Evolutionary conservation across 2,797 vertebrate genomes (phyloP), one percentile per base, ranked within the genome.

Genomic region (Lateolabrax maculatus): DNA sequence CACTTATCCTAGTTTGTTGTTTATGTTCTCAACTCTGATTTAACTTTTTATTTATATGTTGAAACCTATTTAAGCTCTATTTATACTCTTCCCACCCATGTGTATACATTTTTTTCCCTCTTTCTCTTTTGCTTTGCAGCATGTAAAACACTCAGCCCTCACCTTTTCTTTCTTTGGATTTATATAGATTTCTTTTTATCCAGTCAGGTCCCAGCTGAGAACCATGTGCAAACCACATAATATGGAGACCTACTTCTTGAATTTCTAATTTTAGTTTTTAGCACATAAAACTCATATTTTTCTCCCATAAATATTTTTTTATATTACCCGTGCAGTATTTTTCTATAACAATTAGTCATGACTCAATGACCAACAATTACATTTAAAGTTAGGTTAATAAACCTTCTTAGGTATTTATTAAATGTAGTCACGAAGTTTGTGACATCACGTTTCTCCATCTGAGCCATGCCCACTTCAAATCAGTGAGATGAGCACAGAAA

Each of bases 131-230:
- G 10, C 37, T 46, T 61, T 60, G 56, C 70, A 79, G 57, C 18
- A 0, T 60, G 79, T 31, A 51, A 18, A 85, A 56, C 49, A 68
- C 69, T 75, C 64, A 16, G 58, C 49, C 64, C 62, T 55, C 65
- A 16, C 62, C 66, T 56, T 49, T 56, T 57, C 63, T 81, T 48
- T 72, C 70, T 65, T 7, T 23, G 63, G 52, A 77, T 84, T 70
- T 52, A 56, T 71, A 76, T 49, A 73, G 49, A 77, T 84, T 70
- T 81, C n/a, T 64, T 77, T 84, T 66, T 63, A 75, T 84, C 13
- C 70, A 37, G 5, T 80, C 34, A n/a, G 44, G 55, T 82, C 75
- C 80, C 86, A 83, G 55, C 55, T 80, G 84, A 76, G 69, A 84
- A 57, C 44, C n/a, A 60, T 48, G 67, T 68, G 71, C 71, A 58